A percentile compares a stretch with the other conserved stretches of the same genome.
phyloP scores from a whole-genome alignment of 2,888 invertebrate species.

The Meteorus cinctellus region DNA sequence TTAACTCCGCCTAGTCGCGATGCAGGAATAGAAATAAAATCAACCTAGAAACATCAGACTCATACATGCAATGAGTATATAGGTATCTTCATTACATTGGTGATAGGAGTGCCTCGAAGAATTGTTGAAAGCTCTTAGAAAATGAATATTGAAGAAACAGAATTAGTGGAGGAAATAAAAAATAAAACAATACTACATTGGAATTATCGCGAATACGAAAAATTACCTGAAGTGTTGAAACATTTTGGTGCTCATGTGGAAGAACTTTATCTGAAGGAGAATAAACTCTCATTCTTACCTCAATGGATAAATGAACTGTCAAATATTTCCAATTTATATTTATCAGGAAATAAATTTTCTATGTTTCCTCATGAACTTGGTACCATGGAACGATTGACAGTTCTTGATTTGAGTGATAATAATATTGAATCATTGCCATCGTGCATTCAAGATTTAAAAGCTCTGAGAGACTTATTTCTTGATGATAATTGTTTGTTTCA shows the following conservation, averaged over 20 bases:
- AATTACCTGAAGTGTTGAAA: slow-evolving; percentile 67
- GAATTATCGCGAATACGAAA: slow-evolving; percentile 69
- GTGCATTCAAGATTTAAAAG: slow-evolving; percentile 58
- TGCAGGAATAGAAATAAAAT: slow-evolving; percentile 36
- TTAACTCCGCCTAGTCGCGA: neutral
- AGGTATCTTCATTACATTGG: neutral
- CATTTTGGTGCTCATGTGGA: slow-evolving; percentile 63
- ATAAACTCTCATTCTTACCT: slow-evolving; percentile 64
- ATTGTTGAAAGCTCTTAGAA: slow-evolving; percentile 27
- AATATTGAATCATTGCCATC: slow-evolving; percentile 56
- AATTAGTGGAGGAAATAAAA: slow-evolving; percentile 68
- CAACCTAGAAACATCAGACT: slow-evolving; percentile 12
- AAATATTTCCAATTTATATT: slow-evolving; percentile 66
- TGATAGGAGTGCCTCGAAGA: neutral
- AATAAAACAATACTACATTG: slow-evolving; percentile 70
- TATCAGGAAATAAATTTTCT: slow-evolving; percentile 64
- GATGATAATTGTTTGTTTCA: slow-evolving; percentile 61
- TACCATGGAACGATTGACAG: slow-evolving; percentile 58
- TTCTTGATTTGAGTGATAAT: slow-evolving; percentile 66
- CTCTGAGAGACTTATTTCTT: slow-evolving; percentile 58
- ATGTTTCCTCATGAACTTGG: slow-evolving; percentile 61
- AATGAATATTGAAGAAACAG: slow-evolving; percentile 59
- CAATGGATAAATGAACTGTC: slow-evolving; percentile 63
- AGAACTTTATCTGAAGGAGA: slow-evolving; percentile 72
- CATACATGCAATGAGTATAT: slow-evolving; percentile 12